These are phyloP conservation scores for Taxidea taxus DNA, from an alignment of 2,113 vertebrate genomes.

Conservation along the genomic window DNA sequence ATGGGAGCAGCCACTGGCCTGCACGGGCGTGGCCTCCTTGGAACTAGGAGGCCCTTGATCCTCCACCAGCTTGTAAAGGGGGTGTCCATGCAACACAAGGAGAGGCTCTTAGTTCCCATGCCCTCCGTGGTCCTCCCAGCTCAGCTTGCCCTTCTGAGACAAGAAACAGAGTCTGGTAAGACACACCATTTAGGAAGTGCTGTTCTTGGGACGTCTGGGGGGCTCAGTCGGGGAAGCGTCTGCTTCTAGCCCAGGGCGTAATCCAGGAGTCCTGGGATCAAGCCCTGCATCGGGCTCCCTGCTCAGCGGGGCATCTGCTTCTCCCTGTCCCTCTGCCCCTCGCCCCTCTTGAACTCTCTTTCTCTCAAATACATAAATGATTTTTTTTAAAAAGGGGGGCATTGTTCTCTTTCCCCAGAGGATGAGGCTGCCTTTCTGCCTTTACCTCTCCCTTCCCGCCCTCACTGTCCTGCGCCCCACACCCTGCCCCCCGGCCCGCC, in stretches of 20 bases:
- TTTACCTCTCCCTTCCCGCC: neutral
- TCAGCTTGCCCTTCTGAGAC: neutral
- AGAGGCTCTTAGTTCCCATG: neutral
- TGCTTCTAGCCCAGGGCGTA: no score
- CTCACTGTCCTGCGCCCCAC: neutral
- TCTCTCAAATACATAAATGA: no score
- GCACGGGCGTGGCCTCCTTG: neutral
- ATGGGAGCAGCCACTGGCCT: fast-evolving
- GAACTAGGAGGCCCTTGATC: neutral
- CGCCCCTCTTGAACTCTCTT: no score
- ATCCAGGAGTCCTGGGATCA: no score
- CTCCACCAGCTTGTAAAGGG: neutral
- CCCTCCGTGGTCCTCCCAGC: neutral
- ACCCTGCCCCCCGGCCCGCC: fast-evolving
- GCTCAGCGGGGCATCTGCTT: no score
- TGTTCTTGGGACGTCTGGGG: no score
- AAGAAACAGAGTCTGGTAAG: fast-evolving
- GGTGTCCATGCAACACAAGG: neutral
- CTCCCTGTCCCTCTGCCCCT: no score
- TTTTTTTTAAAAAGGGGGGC: no score
- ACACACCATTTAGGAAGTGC: fast-evolving
- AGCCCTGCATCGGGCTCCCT: no score
- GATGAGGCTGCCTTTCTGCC: neutral
- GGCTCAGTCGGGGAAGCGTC: no score
- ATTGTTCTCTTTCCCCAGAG: neutral